phyloP scores from a whole-genome alignment of 2,888 invertebrate genomes.

The Himalopsyche anomala region DNA sequence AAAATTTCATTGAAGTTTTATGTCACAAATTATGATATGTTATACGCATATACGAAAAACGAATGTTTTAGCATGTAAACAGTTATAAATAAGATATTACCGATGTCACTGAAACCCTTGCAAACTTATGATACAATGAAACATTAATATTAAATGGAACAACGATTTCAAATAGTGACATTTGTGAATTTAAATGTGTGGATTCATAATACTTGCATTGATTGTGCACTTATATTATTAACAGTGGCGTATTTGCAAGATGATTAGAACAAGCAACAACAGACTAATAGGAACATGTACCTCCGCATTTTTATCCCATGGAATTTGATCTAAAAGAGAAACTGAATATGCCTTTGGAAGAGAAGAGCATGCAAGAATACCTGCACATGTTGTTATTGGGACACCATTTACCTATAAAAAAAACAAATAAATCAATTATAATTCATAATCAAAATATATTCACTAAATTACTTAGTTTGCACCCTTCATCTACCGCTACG shows the following conservation, averaged over 20 bases:
- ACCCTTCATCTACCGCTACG: too few species aligned
- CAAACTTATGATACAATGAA: too few species aligned
- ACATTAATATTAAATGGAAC: too few species aligned
- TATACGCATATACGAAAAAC: too few species aligned
- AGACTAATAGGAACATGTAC: neutral
- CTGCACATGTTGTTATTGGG: neutral
- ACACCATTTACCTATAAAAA: neutral
- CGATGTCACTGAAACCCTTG: too few species aligned
- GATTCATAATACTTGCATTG: neutral
- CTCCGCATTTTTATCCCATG: slow-evolving; percentile 14
- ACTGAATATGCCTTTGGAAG: neutral
- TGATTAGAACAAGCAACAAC: neutral
- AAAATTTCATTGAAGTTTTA: too few species aligned
- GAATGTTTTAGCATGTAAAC: too few species aligned
- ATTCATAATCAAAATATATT: neutral
- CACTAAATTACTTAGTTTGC: too few species aligned
- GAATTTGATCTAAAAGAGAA: neutral
- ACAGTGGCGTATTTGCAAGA: neutral
- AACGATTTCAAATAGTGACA: too few species aligned
- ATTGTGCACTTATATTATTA: neutral
- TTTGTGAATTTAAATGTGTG: too few species aligned
- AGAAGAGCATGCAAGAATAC: slow-evolving; percentile 1
- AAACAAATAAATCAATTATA: neutral
- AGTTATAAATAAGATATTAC: too few species aligned
- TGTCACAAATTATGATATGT: too few species aligned